Base-by-base conservation (phyloP, 2,797 vertebrate species). In the Serranus cabrilla region DNA sequence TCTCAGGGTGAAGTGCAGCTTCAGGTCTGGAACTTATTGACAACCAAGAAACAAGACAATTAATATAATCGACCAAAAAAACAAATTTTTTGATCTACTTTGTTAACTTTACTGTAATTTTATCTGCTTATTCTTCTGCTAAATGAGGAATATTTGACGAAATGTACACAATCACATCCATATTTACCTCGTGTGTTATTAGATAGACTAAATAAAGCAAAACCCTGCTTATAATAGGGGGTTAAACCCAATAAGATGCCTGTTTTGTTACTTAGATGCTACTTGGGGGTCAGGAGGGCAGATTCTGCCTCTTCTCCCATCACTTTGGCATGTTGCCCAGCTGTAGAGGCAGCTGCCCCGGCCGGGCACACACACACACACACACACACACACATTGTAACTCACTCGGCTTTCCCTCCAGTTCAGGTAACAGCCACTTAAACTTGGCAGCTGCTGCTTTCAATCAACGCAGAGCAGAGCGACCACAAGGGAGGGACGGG, bases 401-500 rank as follows among this genome's bases (percentile, higher is more conserved):
- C 58, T 11, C 13, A 18, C 67, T 59, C 21, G 10, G 43, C 69
- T 61, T 42, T 52, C 73, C 47, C 59, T 51, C 21, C 68, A 81
- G 86, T 78, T 92, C 87, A 93, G 91, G 90, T 91, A 89, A 66
- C 86, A 87, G 88, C 80, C 74, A 43, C 84, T 82, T 70, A 7
- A 20, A 72, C 39, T 78, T 69, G 68, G 73, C 91, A 93, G 88
- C 90, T 94, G 93, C 80, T 91, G 80, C 73, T 73, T 80, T 93
- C 91, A 86, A 54, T 94, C 92, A 91, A 76, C 7, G 14, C 54
- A 20, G 25, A 77, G 81, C 49, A 13, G 34, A 27, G 55, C 0
- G 1, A 20, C n/a, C 13, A n/a, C 0, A 25, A 37, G 27, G 7
- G 17, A n/a, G 49, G 50, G 16, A 23, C 62, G 37, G 18, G 17